phyloP scores from a whole-genome alignment of 35 echinoderm and acorn worm genomes.

The Anneissia japonica region DNA sequence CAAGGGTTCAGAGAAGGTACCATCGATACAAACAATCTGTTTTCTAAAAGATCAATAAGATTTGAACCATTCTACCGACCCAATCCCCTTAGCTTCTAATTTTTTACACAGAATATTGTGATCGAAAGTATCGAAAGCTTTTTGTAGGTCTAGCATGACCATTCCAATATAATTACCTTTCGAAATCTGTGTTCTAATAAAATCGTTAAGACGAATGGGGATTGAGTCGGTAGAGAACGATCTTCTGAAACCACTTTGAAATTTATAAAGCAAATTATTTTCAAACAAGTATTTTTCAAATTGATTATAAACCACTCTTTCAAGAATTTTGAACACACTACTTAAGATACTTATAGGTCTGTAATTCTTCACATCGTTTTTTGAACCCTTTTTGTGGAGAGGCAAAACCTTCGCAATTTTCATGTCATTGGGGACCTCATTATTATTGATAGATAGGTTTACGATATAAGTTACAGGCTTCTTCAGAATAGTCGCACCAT shows the following conservation, averaged over 20 bases:
- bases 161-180: neutral
- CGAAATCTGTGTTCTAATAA: slow-evolving; percentile 8
- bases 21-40: neutral
- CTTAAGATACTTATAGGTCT: neutral
- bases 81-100: slow-evolving; percentile 12
- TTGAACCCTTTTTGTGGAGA: too few relatives aligned
- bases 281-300: neutral
- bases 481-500: too few relatives aligned
- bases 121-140: slow-evolving; percentile 32
- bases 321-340: slow-evolving; percentile 15
- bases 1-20: neutral
- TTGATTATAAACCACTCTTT: slow-evolving; percentile 29
- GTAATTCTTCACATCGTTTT: neutral
- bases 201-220: slow-evolving; percentile 21
- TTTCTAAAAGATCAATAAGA: neutral
- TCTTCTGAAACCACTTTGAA: slow-evolving; percentile 6
- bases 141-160: slow-evolving; percentile 32
- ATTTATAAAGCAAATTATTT: neutral
- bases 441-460: too few relatives aligned
- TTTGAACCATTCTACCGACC: slow-evolving; percentile 5
- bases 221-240: slow-evolving; percentile 15
- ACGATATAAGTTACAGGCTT: too few relatives aligned
- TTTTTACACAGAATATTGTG: slow-evolving; percentile 20
- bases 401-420: too few relatives aligned
- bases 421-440: too few relatives aligned